Evolutionary conservation across 2,888 invertebrate species (phyloP), one percentile per base, ranked within the genome.

Genomic region (Bugulina stolonifera): DNA sequence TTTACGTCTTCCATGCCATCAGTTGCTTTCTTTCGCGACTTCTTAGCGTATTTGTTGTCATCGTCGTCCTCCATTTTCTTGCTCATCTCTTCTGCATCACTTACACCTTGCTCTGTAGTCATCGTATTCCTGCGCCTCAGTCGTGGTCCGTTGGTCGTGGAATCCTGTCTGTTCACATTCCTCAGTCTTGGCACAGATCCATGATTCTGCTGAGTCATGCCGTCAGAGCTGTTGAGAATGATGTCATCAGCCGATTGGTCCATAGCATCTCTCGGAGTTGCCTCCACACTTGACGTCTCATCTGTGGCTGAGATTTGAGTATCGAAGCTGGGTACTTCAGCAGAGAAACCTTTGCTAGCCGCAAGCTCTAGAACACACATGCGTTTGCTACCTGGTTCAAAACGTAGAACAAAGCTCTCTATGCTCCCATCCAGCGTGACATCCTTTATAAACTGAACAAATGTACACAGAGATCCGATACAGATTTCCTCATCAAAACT

Each of bases 391-490:
- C 64, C 64, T 27, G 64, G 64, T 32, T 64, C 64, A 32, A 64
- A 64, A 27, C 64, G 22, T 14, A 64, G 32, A 3, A 27, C 27
- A 32, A 64, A 64, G 32, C 64, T 64, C 2, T 64, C n/a, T 27
- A 64, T 64, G 25, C 25, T 18, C 2, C 32, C 32, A 18, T 14
- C 34, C 10, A 32, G 3, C 14, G 64, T 64, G 32, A 64, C 32
- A n/a, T 64, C 64, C 32, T 64, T 64, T 2, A 64, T n/a, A 27
- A 64, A 64, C 64, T 64, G 64, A 14, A 64, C 64, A 32, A 64
- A 64, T 25, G 64, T 64, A 32, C 64, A 64, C 5, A 64, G 64
- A 32, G 64, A 64, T 2, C 64, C 64, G 27, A 64, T 27, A n/a
- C 32, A 27, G 14, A 64, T 32, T n/a, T 64, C 64, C 2, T 64